phyloP scores from a whole-genome alignment of 2,888 invertebrate genomes.

The Lithophane ornitopus region DNA sequence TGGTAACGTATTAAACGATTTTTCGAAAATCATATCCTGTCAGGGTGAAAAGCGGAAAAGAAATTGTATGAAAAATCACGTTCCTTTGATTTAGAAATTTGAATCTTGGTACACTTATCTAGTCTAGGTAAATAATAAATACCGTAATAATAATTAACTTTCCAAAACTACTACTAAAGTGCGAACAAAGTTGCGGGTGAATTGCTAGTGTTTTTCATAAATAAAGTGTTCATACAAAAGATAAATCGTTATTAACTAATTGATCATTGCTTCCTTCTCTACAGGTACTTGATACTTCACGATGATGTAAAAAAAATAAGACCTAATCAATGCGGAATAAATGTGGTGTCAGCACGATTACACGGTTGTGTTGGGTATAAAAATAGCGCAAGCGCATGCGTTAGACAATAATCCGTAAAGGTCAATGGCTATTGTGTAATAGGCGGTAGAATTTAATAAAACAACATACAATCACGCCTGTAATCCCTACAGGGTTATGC shows the following conservation, averaged over 20 bases:
- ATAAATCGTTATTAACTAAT: slow-evolving; percentile 24
- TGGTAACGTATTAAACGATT: not conserved
- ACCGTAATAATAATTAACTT: not conserved
- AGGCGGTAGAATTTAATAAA: slow-evolving; percentile 46
- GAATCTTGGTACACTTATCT: not conserved
- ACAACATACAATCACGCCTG: not conserved
- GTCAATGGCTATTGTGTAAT: slow-evolving; percentile 66
- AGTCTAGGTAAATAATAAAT: no score
- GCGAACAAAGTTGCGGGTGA: not conserved
- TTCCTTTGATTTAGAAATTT: not conserved
- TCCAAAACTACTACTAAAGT: not conserved
- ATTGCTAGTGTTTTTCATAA: slow-evolving; percentile 26
- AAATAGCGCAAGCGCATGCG: slow-evolving; percentile 57
- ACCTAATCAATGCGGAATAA: slow-evolving; percentile 59
- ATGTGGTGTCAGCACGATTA: slow-evolving; percentile 50
- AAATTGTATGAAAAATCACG: not conserved
- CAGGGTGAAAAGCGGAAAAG: not conserved
- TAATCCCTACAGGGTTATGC: not conserved
- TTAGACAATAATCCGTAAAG: slow-evolving; percentile 65
- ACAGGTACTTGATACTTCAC: slow-evolving; percentile 20
- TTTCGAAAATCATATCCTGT: not conserved
- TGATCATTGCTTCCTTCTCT: slow-evolving; percentile 47
- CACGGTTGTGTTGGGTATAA: slow-evolving; percentile 29
- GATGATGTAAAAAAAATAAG: slow-evolving; percentile 32
- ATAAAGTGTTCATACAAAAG: slow-evolving; percentile 5